Evolutionary conservation across 2,113 vertebrate species (phyloP), one percentile per base, ranked within the genome.

Genomic region (Pseudorasbora parva): DNA sequence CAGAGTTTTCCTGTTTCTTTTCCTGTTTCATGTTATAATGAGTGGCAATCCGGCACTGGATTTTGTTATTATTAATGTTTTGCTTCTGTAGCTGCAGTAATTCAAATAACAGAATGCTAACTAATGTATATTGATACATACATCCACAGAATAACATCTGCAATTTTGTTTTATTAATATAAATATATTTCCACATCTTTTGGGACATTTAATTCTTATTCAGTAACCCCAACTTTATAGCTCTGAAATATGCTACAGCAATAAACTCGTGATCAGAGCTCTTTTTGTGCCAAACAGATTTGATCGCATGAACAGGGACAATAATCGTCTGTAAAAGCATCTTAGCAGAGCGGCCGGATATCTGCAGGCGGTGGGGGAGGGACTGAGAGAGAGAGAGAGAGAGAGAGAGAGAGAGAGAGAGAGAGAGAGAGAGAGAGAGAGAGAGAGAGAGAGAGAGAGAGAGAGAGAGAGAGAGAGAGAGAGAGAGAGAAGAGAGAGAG

Each of bases 301-400:
- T 87, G 84, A 86, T 71, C 88, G 86, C 60, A 33, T 85, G 83
- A 80, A 90, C 89, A 83, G 81, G 88, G 88, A 93, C 89, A 91
- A 93, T 92, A 92, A 92, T 92, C 89, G 89, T 84, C 51, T 19
- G 88, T 91, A 88, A 93, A 93, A 93, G 93, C 89, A 92, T 92
- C 90, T 92, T 90, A 93, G 91, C 88, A 84, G 87, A 91, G 89
- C 89, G 87, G 89, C 92, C 86, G 85, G 90, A 92, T 93, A 91
- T 90, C 93, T 93, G 90, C 90, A 78, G 84, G 87, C 86, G 47
- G 54, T 83, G 73, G 84, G 87, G 88, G 89, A 47, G 21, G 2
- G 15, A 17, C 30, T 2, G 80, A 64, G 23, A 60, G 83, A 84
- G 59, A 59, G 43, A 57, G 30, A 68, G 15, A 60, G 83, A 84